Base-by-base conservation (phyloP, 2,113 vertebrate genomes). In the Periophthalmodon schlosseri region DNA sequence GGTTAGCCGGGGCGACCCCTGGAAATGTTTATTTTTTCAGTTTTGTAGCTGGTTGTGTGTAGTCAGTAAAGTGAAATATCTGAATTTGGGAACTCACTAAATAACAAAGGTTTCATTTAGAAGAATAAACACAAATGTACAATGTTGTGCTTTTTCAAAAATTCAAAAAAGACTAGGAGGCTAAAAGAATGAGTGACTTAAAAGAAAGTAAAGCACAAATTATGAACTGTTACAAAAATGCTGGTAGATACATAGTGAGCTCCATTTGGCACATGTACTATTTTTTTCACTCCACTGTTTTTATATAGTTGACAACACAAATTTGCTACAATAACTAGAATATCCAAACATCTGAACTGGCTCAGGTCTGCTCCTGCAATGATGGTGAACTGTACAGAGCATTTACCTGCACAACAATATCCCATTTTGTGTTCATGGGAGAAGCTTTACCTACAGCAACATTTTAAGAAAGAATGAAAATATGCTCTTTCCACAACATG, bases 181-280 rank as follows among this genome's bases (percentile, higher is more conserved):
- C 16, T 65, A 44, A 44, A 56, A 44, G 12, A 20, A 69, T 18
- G 34, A 73, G 23, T 64, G 18, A 66, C 2, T 36, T 36, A 67
- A 9, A 71, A 56, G 49, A 61, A 0, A 79, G 28, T 5, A 76
- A 81, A 83, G 24, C n/a, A 75, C 70, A 68, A 64, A 39, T 64
- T 74, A 33, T 66, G 77, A 61, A 56, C 5, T 9, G 52, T 91
- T 89, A 79, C 93, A 92, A 93, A 94, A 52, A 79, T 85, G 86
- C 87, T 89, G 83, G 87, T 87, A 71, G 75, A 67, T 81, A 77
- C 52, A 85, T 69, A 67, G 79, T 87, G 47, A 82, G 75, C 73
- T 84, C 61, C 70, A n/a, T 90, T 92, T 92, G 91, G 91, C 91
- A 92, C 91, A 82, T 65, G 79, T 74, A 86, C 70, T 50, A 60